phyloP scores from a whole-genome alignment of 2,888 invertebrate genomes.

The Pheosia gnoma region DNA sequence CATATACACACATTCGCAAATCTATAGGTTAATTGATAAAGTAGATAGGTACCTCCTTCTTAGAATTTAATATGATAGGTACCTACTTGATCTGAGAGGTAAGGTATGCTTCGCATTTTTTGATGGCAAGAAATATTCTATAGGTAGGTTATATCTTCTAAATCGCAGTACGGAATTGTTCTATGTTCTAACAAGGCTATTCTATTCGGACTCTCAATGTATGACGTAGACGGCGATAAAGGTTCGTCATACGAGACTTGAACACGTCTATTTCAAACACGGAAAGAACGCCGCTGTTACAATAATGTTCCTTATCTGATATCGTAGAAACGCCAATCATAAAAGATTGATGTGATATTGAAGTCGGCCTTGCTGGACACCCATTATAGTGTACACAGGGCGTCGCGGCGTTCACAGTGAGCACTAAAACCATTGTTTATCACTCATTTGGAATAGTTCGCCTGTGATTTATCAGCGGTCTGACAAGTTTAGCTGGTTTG shows the following conservation, averaged over 20 bases:
- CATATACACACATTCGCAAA: constrained; percentile 26
- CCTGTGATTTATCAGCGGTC: constrained; percentile 36
- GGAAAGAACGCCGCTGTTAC: constrained; percentile 2
- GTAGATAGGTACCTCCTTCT: no score
- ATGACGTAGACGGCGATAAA: constrained; percentile 2
- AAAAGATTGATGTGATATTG: constrained; percentile 32
- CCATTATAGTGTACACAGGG: constrained; percentile 34
- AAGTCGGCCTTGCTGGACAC: constrained; percentile 24
- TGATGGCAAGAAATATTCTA: no score
- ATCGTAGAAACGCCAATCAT: constrained; percentile 23
- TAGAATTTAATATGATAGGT: no score
- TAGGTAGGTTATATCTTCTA: no score
- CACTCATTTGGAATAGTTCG: constrained; percentile 32
- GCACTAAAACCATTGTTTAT: constrained; percentile 40
- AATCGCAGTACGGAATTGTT: no score
- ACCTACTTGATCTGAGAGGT: not conserved
- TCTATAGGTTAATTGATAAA: not conserved
- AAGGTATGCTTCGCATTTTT: not conserved
- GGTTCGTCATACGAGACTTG: not conserved
- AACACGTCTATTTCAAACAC: constrained; percentile 2
- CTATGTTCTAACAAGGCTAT: not conserved
- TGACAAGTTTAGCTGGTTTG: constrained; percentile 24
- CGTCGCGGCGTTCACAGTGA: constrained; percentile 18
- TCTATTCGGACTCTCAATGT: not conserved
- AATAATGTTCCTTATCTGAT: constrained; percentile 11